Percentiles rank a stretch among this genome's conserved stretches.
Conservation (phyloP, 1,140 invertebrate species). For the Psix sp. region DNA sequence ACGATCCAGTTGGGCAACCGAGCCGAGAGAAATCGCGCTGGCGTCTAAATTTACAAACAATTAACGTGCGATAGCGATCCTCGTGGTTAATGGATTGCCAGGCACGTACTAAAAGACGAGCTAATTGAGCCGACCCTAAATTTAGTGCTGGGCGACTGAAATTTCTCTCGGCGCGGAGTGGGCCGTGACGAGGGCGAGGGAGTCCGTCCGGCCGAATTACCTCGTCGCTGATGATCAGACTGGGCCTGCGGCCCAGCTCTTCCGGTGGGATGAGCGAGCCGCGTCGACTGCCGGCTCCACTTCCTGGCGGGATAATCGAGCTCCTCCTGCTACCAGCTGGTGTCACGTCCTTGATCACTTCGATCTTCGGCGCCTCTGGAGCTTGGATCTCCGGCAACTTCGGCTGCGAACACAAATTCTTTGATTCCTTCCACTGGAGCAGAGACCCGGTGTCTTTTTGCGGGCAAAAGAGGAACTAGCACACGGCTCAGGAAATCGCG, state of each 20-base stretch:
- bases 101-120: slow-evolving; percentile 8
- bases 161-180: slow-evolving; percentile 33
- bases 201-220: slow-evolving; percentile 77
- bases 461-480: too few species aligned
- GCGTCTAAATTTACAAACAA: slow-evolving; percentile 43
- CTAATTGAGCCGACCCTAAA: slow-evolving; percentile 49
- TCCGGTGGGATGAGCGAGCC: slow-evolving; percentile 91
- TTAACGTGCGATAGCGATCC: slow-evolving; percentile 30
- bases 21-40: slow-evolving; percentile 36
- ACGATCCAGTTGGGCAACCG: slow-evolving; percentile 34
- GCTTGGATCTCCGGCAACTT: slow-evolving; percentile 84
- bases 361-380: slow-evolving; percentile 88
- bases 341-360: slow-evolving; percentile 87
- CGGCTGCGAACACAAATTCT: slow-evolving; percentile 18
- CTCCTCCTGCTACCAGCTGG: slow-evolving; percentile 83
- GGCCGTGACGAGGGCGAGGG: neutral
- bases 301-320: slow-evolving; percentile 87
- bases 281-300: slow-evolving; percentile 83
- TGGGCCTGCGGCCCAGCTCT: slow-evolving; percentile 88
- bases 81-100: slow-evolving; percentile 35
- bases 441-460: neutral
- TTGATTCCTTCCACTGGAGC: neutral
- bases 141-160: slow-evolving; percentile 32
- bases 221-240: slow-evolving; percentile 95
- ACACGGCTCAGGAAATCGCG: slow-evolving; percentile 10